phyloP scores from a whole-genome alignment of 2,797 vertebrate species.

The Muscicapa striata region DNA sequence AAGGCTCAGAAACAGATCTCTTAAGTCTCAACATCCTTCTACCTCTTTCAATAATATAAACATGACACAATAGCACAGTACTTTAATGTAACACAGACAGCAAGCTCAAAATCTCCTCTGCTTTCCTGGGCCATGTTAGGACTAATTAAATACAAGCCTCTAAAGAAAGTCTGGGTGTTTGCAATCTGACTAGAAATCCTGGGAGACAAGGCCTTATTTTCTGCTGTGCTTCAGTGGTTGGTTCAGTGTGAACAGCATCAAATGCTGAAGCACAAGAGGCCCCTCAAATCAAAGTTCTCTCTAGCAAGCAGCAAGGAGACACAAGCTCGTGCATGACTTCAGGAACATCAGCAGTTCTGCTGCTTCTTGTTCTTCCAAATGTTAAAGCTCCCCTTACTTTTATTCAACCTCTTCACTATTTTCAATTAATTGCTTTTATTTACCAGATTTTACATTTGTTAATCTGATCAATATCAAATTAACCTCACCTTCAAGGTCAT shows the following conservation, averaged over 20 bases:
- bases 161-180: background rate
- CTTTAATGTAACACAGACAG: rapidly evolving
- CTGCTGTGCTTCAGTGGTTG: background rate
- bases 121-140: background rate
- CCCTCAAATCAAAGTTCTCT: background rate
- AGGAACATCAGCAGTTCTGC: background rate
- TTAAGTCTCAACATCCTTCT: background rate
- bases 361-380: constrained; percentile 23
- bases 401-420: constrained; percentile 27
- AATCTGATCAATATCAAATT: constrained; percentile 69
- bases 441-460: constrained; percentile 58
- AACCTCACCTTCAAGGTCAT: constrained; percentile 66
- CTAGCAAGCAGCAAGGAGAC: background rate
- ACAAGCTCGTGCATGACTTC: background rate
- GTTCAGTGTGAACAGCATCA: background rate
- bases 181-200: background rate
- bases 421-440: constrained; percentile 66
- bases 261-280: background rate
- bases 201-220: background rate
- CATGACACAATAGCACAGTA: background rate
- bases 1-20: background rate
- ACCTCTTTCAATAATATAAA: background rate
- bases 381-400: constrained; percentile 51
- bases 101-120: background rate
- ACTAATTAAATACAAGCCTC: background rate